phyloP scores from a whole-genome alignment of 2,113 vertebrate species.

The Cryptotis parvus region DNA sequence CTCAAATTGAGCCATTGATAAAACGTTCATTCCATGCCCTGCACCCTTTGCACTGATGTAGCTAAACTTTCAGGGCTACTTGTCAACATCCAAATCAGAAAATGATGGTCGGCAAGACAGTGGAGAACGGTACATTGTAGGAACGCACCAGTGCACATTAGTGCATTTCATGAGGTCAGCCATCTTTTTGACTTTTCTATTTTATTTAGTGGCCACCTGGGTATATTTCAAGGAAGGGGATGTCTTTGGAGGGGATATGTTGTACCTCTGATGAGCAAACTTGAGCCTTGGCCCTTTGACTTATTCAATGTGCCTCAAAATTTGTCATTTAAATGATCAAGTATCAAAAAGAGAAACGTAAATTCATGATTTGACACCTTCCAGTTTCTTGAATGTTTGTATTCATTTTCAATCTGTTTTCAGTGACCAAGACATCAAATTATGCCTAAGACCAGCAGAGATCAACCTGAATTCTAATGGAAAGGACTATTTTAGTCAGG shows the following conservation, averaged over 20 bases:
- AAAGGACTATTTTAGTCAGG: not conserved
- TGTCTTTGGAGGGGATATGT: no score
- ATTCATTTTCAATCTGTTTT: not conserved
- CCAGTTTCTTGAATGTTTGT: not conserved
- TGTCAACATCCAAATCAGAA: not conserved
- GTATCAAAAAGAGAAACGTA: not conserved
- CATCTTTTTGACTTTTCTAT: no score
- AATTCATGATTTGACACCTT: not conserved
- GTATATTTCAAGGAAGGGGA: no score
- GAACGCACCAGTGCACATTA: not conserved
- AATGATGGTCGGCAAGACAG: not conserved
- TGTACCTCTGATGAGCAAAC: no score
- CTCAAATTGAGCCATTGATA: not conserved
- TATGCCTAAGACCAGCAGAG: not conserved
- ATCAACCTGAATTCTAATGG: not conserved
- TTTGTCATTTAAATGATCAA: constrained; percentile 36
- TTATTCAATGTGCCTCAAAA: no score
- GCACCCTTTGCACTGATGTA: not conserved
- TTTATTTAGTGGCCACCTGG: no score
- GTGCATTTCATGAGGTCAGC: no score
- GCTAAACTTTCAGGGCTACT: not conserved
- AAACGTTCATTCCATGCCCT: not conserved
- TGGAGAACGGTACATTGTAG: not conserved
- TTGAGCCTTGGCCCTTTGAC: no score
- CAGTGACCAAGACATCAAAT: not conserved